Evolutionary conservation across 1,140 invertebrate genomes (phyloP), one percentile per base, ranked within the genome.

Genomic region (Drosophila kurseongensis): DNA sequence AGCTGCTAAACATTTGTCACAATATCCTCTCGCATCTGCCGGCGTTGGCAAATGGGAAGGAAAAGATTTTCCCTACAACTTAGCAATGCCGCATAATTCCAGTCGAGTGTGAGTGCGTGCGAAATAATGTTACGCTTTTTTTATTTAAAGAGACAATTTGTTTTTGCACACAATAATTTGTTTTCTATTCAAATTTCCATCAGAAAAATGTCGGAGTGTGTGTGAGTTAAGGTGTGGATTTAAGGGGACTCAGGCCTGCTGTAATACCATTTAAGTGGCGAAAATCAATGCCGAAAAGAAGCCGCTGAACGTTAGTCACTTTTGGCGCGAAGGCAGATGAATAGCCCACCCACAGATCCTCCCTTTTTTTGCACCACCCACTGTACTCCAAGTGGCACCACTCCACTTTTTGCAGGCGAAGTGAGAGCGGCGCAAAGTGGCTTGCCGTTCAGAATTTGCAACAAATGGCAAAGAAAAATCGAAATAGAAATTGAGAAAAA

Each of bases 1-100:
- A 66, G 47, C 65, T 88, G 78, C 83, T 78, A 78, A 88, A 72
- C 82, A 88, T 88, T 82, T 88, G 78, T 85, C 83, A 85, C 82
- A 88, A 67, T 75, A 61, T 65, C 73, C 36, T 9, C 45, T 35
- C 57, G 27, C 66, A 67, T 61, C 81, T 74, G 81, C 82, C 65
- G 54, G 50, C 35, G 54, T 32, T 76, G 63, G 74, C 44, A 77
- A 79, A 83, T 76, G 81, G 73, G 74, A 78, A 81, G 82, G 63
- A 85, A 78, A 67, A 75, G 57, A 78, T 78, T 81, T 85, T 57
- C 72, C 41, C 62, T 48, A 52, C 61, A 57, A 75, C 61, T 75
- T 52, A 52, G 45, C 73, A 69, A 47, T 58, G 52, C 35, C 54
- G 45, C 38, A 66, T 45, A 62, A 54, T 75, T 66, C 23, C 47